phyloP scores from a whole-genome alignment of 1,140 invertebrate genomes.

The Caenorhabditis tropicalis region DNA sequence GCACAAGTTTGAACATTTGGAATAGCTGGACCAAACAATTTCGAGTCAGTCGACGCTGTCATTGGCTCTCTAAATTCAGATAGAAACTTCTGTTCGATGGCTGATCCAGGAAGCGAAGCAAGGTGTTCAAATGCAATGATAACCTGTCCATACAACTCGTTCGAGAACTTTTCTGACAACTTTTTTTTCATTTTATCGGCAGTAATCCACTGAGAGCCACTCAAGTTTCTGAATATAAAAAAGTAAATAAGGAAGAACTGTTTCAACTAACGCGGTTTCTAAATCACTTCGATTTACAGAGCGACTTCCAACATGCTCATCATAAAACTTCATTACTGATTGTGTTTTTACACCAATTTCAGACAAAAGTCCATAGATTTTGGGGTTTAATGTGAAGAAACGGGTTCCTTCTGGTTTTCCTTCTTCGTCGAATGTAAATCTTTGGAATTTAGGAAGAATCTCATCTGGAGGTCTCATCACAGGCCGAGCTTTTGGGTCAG shows the following conservation, averaged over 20 bases:
- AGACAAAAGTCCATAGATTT: conserved; percentile 67
- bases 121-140: conserved; percentile 68
- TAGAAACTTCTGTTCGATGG: conserved; percentile 64
- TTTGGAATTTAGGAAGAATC: conserved; percentile 62
- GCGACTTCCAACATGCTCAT: conserved; percentile 44
- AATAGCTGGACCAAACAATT: conserved; percentile 62
- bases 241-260: neutral
- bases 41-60: conserved; percentile 36
- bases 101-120: conserved; percentile 58
- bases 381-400: conserved; percentile 66
- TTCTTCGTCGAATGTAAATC: conserved; percentile 65
- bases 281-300: conserved; percentile 15
- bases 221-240: conserved; percentile 38
- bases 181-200: conserved; percentile 61
- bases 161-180: conserved; percentile 55
- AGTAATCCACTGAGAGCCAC: conserved; percentile 59
- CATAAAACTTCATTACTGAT: conserved; percentile 54
- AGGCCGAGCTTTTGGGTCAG: conserved; percentile 59
- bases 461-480: conserved; percentile 71
- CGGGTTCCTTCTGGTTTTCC: conserved; percentile 64
- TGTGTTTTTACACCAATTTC: conserved; percentile 59
- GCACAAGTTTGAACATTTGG: conserved; percentile 61
- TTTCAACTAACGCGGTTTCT: conserved; percentile 14
- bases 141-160: conserved; percentile 65
- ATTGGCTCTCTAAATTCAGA: conserved; percentile 52